phyloP scores from a whole-genome alignment of 2,113 vertebrate genomes.

The Salvelinus alpinus region DNA sequence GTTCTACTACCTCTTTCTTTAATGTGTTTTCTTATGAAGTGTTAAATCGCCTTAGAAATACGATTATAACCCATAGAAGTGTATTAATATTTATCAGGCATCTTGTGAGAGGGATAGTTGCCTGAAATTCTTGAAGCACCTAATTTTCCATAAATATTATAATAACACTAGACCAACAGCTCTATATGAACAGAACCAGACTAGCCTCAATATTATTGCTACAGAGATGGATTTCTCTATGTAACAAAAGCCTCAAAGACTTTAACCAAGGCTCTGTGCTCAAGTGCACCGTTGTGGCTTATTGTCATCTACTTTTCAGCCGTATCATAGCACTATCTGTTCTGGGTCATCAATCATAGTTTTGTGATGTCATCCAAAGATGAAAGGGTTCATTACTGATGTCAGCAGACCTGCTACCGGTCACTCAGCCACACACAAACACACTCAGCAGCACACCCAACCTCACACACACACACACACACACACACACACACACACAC shows the following conservation, averaged over 20 bases:
- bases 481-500: constrained; percentile 50
- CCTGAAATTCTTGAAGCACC: too few species aligned
- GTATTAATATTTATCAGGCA: too few species aligned
- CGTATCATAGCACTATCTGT: constrained; percentile 56
- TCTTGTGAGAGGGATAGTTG: too few species aligned
- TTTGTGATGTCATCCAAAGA: constrained; percentile 57
- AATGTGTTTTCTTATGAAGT: too few species aligned
- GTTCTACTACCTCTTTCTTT: too few species aligned
- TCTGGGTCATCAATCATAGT: constrained; percentile 74
- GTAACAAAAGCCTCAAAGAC: constrained; percentile 29
- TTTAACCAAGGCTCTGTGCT: constrained; percentile 42
- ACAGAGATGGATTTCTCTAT: constrained; percentile 1
- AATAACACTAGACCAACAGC: neutral
- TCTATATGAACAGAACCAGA: constrained; percentile 6
- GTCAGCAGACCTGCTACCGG: constrained; percentile 42
- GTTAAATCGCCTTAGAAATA: too few species aligned
- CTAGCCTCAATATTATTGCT: neutral
- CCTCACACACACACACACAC: too few species aligned
- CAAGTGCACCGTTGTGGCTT: constrained; percentile 48
- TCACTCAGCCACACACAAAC: constrained; percentile 61
- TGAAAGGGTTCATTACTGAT: constrained; percentile 50
- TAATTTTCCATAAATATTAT: too few species aligned
- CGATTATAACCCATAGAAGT: too few species aligned
- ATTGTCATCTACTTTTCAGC: constrained; percentile 55
- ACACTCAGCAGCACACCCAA: constrained; percentile 46